phyloP scores from a whole-genome alignment of 1,140 invertebrate genomes.

The Psix sp. region DNA sequence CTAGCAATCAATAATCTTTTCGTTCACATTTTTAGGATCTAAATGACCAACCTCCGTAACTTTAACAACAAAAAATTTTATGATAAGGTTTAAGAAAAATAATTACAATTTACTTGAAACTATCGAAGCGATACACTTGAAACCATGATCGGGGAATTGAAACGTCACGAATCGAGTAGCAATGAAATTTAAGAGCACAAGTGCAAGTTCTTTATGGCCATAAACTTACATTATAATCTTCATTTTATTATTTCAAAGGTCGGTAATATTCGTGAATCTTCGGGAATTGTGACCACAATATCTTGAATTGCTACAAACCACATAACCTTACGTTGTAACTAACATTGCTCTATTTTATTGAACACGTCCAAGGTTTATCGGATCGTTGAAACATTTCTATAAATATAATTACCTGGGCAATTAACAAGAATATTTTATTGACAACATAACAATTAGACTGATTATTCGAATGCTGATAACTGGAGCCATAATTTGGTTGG shows the following conservation, averaged over 20 bases:
- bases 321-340: constrained; percentile 7
- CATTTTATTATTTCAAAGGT: constrained; percentile 20
- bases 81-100: too few relatives aligned
- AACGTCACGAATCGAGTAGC: too few relatives aligned
- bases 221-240: constrained; percentile 17
- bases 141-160: too few relatives aligned
- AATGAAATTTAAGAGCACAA: constrained; percentile 16
- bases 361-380: constrained; percentile 19
- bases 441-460: constrained; percentile 19
- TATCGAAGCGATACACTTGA: too few relatives aligned
- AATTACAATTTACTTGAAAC: too few relatives aligned
- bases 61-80: too few relatives aligned
- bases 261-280: neutral
- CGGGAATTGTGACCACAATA: neutral
- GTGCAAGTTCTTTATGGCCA: constrained; percentile 5
- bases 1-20: too few relatives aligned
- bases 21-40: too few relatives aligned
- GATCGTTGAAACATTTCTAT: constrained; percentile 5
- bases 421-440: constrained; percentile 30
- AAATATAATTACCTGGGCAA: constrained; percentile 25
- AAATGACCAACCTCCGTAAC: too few relatives aligned
- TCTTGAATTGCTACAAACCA: constrained; percentile 29
- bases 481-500: neutral
- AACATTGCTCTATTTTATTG: constrained; percentile 9
- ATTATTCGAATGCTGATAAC: constrained; percentile 1